phyloP scores from a whole-genome alignment of 2,113 vertebrate genomes.

The Microtus ochrogaster region DNA sequence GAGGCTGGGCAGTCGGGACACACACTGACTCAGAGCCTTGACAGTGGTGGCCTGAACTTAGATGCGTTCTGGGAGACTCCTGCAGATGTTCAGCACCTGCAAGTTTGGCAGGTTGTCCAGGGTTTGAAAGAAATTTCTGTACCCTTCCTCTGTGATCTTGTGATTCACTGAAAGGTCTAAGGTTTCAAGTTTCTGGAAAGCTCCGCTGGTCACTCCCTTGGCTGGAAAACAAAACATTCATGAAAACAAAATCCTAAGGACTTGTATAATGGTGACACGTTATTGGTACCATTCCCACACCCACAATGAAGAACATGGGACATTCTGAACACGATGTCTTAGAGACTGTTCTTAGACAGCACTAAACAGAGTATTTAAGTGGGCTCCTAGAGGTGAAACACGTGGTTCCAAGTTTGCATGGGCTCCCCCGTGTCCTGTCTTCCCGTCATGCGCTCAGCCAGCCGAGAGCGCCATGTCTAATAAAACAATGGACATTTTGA shows the following conservation, averaged over 20 bases:
- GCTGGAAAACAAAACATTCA: constrained; percentile 65
- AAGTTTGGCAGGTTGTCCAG: too few species aligned
- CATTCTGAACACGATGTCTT: background rate
- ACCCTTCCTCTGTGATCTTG: too few species aligned
- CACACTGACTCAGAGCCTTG: constrained; percentile 64
- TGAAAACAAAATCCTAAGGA: background rate
- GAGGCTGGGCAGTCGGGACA: constrained; percentile 29
- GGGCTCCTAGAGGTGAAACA: too few species aligned
- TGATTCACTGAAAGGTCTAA: too few species aligned
- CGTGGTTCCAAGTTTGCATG: too few species aligned
- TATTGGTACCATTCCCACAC: background rate
- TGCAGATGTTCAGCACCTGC: background rate
- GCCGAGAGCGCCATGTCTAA: too few species aligned
- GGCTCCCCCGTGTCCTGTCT: too few species aligned
- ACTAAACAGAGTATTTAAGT: background rate
- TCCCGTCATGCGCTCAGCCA: too few species aligned
- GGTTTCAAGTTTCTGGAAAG: constrained; percentile 70
- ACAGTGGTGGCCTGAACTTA: constrained; percentile 57
- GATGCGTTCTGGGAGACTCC: background rate
- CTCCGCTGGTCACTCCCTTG: constrained; percentile 50
- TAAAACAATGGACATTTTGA: too few species aligned
- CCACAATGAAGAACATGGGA: background rate
- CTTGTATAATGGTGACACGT: background rate
- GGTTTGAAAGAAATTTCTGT: too few species aligned
- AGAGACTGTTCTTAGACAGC: background rate